Percentiles rank a stretch among this genome's conserved stretches.
phyloP scores from a whole-genome alignment of 2,797 vertebrate genomes.

The Avahi laniger region DNA sequence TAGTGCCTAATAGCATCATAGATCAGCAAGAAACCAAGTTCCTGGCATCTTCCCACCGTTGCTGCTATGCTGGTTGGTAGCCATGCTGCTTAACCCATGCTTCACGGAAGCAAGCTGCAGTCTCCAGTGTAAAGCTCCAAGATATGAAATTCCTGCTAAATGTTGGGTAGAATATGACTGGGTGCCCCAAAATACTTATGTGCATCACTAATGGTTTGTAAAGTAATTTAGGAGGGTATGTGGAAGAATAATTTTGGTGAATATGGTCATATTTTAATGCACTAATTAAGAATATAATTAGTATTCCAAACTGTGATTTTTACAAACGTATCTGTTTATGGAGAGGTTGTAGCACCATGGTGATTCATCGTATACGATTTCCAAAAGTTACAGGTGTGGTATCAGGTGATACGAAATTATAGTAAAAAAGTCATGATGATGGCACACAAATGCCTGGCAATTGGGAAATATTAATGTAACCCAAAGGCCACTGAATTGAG shows the following conservation, averaged over 20 bases:
- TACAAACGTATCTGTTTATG: neutral
- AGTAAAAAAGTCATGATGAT: neutral
- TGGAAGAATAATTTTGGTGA: neutral
- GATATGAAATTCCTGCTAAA: neutral
- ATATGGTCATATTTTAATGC: neutral
- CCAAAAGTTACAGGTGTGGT: neutral
- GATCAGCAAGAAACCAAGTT: neutral
- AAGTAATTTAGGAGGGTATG: neutral
- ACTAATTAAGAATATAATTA: neutral
- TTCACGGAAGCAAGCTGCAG: neutral
- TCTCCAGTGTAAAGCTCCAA: neutral
- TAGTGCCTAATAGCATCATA: conserved; percentile 17
- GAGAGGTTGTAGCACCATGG: neutral
- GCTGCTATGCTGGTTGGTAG: neutral
- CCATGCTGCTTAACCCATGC: neutral
- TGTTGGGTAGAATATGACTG: neutral
- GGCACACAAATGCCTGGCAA: neutral
- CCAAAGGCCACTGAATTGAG: neutral
- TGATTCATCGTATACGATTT: neutral
- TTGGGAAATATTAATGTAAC: neutral
- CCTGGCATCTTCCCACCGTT: neutral
- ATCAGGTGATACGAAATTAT: neutral
- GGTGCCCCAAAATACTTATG: neutral
- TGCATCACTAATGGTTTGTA: neutral
- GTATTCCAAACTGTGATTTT: neutral